Percentiles rank a stretch among this genome's conserved stretches.
Conservation (phyloP, 2,113 vertebrate species). For the Vimba vimba region DNA sequence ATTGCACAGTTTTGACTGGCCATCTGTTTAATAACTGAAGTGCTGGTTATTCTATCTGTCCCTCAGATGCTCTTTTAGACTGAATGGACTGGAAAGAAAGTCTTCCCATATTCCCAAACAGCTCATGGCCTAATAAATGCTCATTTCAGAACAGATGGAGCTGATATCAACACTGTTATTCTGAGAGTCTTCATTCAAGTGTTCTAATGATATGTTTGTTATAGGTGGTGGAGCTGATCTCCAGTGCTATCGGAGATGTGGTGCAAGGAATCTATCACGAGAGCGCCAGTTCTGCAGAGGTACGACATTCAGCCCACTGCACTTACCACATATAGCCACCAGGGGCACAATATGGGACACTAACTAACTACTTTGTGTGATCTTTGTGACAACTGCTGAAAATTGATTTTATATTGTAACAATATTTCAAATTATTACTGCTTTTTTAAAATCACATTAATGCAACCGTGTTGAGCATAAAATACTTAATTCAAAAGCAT, state of each 20-base stretch:
- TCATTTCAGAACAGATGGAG: conserved; percentile 31
- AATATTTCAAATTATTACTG: not conserved
- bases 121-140: conserved; percentile 6
- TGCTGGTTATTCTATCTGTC: conserved; percentile 61
- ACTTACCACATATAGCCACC: not conserved
- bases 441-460: not conserved
- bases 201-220: conserved; percentile 58
- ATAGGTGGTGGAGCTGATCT: conserved; percentile 95
- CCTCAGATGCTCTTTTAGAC: conserved; percentile 44
- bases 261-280: conserved; percentile 95
- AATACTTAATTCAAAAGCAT: not conserved
- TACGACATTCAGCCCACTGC: conserved; percentile 65
- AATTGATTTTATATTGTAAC: not conserved
- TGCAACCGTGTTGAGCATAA: not conserved
- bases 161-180: not conserved
- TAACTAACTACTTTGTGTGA: not conserved
- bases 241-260: conserved; percentile 94
- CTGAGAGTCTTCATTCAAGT: conserved; percentile 4
- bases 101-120: conserved; percentile 27
- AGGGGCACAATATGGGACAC: not conserved
- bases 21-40: conserved; percentile 65
- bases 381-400: no score
- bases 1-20: conserved; percentile 56
- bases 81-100: conserved; percentile 27
- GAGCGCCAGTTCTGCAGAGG: conserved; percentile 81